These are phyloP conservation scores for Parapristionchus giblindavisi DNA, from an alignment of 2,888 invertebrate species.

Conservation along the genomic window DNA sequence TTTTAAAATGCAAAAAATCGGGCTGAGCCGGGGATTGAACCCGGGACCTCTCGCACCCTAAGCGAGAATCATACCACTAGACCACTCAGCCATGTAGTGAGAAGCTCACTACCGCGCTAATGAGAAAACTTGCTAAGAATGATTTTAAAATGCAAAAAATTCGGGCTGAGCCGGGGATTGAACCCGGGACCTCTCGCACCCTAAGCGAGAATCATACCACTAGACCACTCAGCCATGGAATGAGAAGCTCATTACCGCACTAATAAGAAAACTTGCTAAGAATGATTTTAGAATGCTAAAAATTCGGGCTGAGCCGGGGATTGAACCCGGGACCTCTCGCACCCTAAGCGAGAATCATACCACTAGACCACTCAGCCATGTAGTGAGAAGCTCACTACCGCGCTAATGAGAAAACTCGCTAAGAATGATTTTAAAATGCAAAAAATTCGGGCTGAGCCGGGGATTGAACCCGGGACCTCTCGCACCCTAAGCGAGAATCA, in stretches of 20 bases:
- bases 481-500: constrained; percentile 69
- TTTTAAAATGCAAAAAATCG: constrained; percentile 40
- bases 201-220: constrained; percentile 67
- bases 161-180: constrained; percentile 57
- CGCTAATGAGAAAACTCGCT: too few species aligned
- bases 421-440: too few species aligned
- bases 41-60: constrained; percentile 67
- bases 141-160: too few species aligned
- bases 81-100: constrained; percentile 57
- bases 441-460: constrained; percentile 50
- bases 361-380: constrained; percentile 70
- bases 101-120: too few species aligned
- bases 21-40: constrained; percentile 59
- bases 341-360: constrained; percentile 71
- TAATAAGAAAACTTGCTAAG: too few species aligned
- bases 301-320: constrained; percentile 64
- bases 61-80: constrained; percentile 67
- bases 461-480: constrained; percentile 66
- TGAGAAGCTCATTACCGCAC: too few species aligned
- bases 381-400: too few species aligned
- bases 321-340: constrained; percentile 70
- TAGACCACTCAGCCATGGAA: constrained; percentile 59
- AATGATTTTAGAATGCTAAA: too few species aligned
- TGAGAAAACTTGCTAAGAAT: too few species aligned
- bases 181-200: constrained; percentile 67